Conservation (phyloP, 2,888 invertebrate genomes). For the Epistrophella euchroma region DNA sequence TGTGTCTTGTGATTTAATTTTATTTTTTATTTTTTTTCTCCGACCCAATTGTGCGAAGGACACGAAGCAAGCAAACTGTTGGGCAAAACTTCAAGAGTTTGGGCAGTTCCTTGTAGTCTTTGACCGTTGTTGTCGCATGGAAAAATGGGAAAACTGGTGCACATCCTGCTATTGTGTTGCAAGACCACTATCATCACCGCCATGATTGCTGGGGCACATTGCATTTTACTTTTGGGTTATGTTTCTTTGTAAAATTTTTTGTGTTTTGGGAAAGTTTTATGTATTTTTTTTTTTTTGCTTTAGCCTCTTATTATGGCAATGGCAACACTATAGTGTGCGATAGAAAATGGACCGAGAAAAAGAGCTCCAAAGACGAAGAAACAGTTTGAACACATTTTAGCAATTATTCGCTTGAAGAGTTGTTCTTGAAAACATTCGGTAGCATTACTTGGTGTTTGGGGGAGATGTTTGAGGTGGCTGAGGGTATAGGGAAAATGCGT, state of each 20-base stretch:
- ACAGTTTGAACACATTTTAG: conserved; percentile 75
- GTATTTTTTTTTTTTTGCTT: conserved; percentile 12
- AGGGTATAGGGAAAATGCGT: conserved; percentile 38
- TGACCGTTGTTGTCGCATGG: conserved; percentile 3
- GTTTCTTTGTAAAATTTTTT: conserved; percentile 67
- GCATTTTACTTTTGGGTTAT: conserved; percentile 67
- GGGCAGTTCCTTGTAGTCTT: neutral
- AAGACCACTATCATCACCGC: conserved; percentile 66
- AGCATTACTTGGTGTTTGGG: neutral
- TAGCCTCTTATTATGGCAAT: conserved; percentile 24
- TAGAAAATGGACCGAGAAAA: conserved; percentile 42
- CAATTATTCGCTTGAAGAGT: conserved; percentile 74
- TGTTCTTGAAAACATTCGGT: conserved; percentile 68
- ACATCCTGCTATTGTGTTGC: conserved; percentile 60
- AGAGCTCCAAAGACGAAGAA: conserved; percentile 45
- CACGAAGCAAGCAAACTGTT: conserved; percentile 58
- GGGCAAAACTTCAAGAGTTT: conserved; percentile 37
- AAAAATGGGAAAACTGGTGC: conserved; percentile 54
- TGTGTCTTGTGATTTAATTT: conserved; percentile 45
- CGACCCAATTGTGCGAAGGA: conserved; percentile 67
- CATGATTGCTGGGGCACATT: conserved; percentile 73
- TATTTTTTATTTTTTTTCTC: conserved; percentile 9
- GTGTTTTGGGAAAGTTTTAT: conserved; percentile 33
- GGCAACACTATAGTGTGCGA: conserved; percentile 12
- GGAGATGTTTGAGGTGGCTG: conserved; percentile 21